Percentiles rank a stretch among this genome's conserved stretches.
Evolutionary conservation across 2,888 invertebrate genomes (phyloP).

Genomic region (Lithophane semibrunnea): DNA sequence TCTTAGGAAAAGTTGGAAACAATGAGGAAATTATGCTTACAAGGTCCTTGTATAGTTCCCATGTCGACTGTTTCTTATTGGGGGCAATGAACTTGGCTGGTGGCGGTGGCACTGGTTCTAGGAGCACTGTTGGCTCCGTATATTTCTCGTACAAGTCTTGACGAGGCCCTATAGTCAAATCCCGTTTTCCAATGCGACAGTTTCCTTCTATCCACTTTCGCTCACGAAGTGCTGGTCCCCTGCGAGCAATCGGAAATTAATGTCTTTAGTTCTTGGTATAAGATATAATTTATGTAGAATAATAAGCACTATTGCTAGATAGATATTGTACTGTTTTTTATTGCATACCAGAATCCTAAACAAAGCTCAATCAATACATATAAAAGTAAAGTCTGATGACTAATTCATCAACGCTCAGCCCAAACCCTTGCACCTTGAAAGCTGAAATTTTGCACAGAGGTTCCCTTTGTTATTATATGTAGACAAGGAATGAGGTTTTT

Average conservation of each 20-base stretch:
- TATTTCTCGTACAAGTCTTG: constrained; percentile 16
- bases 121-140: background rate
- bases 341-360: too few relatives aligned
- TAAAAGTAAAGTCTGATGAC: background rate
- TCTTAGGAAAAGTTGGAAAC: background rate
- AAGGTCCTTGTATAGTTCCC: too few relatives aligned
- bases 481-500: too few relatives aligned
- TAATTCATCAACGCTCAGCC: background rate
- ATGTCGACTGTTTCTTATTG: too few relatives aligned
- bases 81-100: background rate
- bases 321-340: background rate
- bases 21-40: background rate
- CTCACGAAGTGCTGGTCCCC: background rate
- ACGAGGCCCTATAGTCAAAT: constrained; percentile 7
- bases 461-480: background rate
- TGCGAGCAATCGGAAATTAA: background rate
- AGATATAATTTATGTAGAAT: too few relatives aligned
- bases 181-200: background rate
- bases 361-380: background rate
- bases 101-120: background rate
- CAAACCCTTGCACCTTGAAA: background rate
- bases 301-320: too few relatives aligned
- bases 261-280: too few relatives aligned
- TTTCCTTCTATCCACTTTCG: constrained; percentile 20
- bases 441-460: background rate